These are phyloP conservation scores for Vanessa atalanta DNA, from an alignment of 1,140 invertebrate genomes.

Conservation along the genomic window DNA sequence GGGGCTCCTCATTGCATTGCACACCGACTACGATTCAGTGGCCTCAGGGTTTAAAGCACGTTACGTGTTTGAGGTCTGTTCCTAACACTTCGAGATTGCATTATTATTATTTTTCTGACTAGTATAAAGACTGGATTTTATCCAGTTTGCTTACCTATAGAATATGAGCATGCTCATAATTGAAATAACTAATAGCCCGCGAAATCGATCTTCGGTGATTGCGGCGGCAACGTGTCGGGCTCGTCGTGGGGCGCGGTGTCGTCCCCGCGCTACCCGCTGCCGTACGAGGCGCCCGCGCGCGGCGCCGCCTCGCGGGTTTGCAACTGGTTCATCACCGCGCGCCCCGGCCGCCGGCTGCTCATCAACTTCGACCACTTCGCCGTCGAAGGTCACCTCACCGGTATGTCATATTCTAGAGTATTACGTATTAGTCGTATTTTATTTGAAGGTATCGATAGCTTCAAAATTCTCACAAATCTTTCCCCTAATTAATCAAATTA, in stretches of 20 bases:
- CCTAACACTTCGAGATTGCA: background rate
- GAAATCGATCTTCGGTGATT: slow-evolving; percentile 94
- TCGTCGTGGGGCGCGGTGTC: slow-evolving; percentile 91
- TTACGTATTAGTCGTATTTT: background rate
- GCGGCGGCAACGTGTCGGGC: slow-evolving; percentile 93
- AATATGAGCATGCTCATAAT: background rate
- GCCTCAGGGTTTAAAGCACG: slow-evolving; percentile 94
- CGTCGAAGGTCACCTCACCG: slow-evolving; percentile 92
- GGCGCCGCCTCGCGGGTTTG: slow-evolving; percentile 91
- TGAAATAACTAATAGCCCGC: slow-evolving; percentile 82
- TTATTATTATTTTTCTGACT: background rate
- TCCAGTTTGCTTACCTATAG: background rate
- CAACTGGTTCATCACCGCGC: slow-evolving; percentile 95
- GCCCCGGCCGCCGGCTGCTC: slow-evolving; percentile 89
- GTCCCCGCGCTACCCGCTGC: slow-evolving; percentile 93
- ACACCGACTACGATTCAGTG: slow-evolving; percentile 91
- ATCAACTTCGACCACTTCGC: slow-evolving; percentile 93
- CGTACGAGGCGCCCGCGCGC: slow-evolving; percentile 89
- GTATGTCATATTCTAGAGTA: slow-evolving; percentile 77
- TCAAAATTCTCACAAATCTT: too few species aligned
- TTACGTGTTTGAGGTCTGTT: slow-evolving; percentile 90
- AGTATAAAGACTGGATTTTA: too few species aligned
- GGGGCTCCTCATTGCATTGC: slow-evolving; percentile 90
- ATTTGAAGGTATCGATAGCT: background rate
- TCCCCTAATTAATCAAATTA: too few species aligned